These are phyloP conservation scores for Podabrus alpinus DNA, from an alignment of 2,888 invertebrate species.

Conservation along the genomic window DNA sequence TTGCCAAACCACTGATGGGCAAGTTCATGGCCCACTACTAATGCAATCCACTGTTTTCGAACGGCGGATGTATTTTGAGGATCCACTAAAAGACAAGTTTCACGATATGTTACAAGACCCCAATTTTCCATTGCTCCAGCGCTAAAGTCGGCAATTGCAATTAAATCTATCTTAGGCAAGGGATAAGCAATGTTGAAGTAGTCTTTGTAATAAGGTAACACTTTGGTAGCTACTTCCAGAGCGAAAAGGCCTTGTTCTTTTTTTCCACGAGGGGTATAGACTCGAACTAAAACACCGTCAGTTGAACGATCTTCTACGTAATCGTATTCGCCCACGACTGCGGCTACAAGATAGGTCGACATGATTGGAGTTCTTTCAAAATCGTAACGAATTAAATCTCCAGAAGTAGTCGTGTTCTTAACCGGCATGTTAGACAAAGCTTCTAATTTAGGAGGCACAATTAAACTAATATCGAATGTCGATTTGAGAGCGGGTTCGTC, in stretches of 20 bases:
- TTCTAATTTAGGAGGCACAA: conserved; percentile 78
- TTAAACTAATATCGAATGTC: conserved; percentile 85
- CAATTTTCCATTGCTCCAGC: conserved; percentile 98
- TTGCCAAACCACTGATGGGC: conserved; percentile 99
- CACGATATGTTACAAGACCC: conserved; percentile 89
- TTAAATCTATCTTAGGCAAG: conserved; percentile 92
- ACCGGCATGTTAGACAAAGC: conserved; percentile 92
- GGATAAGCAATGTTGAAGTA: conserved; percentile 95
- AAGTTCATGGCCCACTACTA: conserved; percentile 88
- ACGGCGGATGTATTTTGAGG: conserved; percentile 85
- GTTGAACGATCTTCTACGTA: conserved; percentile 81
- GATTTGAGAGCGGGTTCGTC: conserved; percentile 96
- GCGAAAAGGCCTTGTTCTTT: conserved; percentile 91
- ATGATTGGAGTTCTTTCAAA: conserved; percentile 89
- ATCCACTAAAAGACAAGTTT: conserved; percentile 88
- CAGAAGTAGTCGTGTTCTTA: conserved; percentile 47
- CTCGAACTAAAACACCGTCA: conserved; percentile 80
- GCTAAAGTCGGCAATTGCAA: conserved; percentile 93
- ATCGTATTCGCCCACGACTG: conserved; percentile 93
- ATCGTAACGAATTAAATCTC: conserved; percentile 48
- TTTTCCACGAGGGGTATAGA: conserved; percentile 86
- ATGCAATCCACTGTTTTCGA: conserved; percentile 81
- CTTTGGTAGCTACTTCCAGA: conserved; percentile 84
- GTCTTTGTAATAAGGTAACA: conserved; percentile 89
- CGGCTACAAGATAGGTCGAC: conserved; percentile 93